phyloP scores from a whole-genome alignment of 2,797 vertebrate species.

The Pangasius djambal region DNA sequence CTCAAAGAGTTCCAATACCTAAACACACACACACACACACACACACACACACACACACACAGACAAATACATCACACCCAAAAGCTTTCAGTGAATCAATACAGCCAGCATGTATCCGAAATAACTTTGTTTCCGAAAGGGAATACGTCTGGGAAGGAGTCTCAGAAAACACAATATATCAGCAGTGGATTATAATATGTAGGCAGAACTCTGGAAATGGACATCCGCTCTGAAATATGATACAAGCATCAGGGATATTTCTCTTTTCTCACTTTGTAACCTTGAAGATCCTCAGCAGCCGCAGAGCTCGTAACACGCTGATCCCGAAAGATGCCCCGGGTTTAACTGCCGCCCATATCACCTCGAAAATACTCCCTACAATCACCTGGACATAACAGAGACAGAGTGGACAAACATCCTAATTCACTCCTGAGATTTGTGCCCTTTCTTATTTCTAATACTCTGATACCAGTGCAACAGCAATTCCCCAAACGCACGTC shows the following conservation, averaged over 20 bases:
- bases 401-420: constrained; percentile 32
- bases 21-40: constrained; percentile 17
- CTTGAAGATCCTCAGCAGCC: constrained; percentile 94
- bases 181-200: constrained; percentile 16
- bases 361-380: constrained; percentile 96
- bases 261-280: constrained; percentile 89
- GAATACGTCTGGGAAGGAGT: constrained; percentile 26
- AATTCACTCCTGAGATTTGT: constrained; percentile 17
- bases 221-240: constrained; percentile 13
- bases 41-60: constrained; percentile 24
- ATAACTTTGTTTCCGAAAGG: constrained; percentile 33
- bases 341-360: constrained; percentile 93
- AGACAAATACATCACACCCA: constrained; percentile 8
- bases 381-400: constrained; percentile 81
- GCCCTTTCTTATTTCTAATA: not conserved
- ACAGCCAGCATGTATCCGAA: constrained; percentile 10
- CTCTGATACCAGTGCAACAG: not conserved
- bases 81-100: constrained; percentile 43
- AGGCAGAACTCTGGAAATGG: constrained; percentile 7
- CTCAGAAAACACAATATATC: constrained; percentile 37
- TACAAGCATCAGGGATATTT: constrained; percentile 7
- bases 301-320: constrained; percentile 90
- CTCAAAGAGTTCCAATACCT: constrained; percentile 97
- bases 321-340: constrained; percentile 95
- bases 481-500: not conserved